Evolutionary conservation across 2,888 invertebrate species (phyloP).

Genomic region (Odontothrips loti): DNA sequence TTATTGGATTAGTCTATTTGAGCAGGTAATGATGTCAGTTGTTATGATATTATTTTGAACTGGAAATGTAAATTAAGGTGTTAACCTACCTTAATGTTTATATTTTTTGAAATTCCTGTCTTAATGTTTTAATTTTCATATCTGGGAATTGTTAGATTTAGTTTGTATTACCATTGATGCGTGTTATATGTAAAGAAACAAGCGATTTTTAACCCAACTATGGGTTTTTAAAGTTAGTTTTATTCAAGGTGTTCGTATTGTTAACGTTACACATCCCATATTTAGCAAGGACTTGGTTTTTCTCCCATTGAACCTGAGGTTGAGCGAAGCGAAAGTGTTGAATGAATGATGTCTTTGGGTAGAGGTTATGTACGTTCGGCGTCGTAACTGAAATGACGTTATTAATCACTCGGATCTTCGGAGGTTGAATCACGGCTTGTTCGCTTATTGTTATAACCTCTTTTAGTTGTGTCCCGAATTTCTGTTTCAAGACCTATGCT

Average conservation of each 20-base stretch:
- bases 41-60: background rate
- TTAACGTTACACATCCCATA: background rate
- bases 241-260: background rate
- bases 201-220: too few species aligned
- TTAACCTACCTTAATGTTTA: background rate
- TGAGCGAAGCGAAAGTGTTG: background rate
- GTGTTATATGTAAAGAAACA: background rate
- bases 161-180: background rate
- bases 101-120: background rate
- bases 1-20: background rate
- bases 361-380: background rate
- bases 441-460: too few species aligned
- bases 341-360: background rate
- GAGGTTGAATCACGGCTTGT: too few species aligned
- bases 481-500: background rate
- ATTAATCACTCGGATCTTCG: too few species aligned
- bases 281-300: background rate
- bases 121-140: too few species aligned
- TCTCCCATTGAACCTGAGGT: background rate
- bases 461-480: too few species aligned
- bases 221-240: background rate
- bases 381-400: background rate
- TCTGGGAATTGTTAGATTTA: background rate
- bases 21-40: conserved; percentile 10
- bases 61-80: background rate